Base-by-base conservation (phyloP, 2,888 invertebrate species). In the Mellilla xanthometata region DNA sequence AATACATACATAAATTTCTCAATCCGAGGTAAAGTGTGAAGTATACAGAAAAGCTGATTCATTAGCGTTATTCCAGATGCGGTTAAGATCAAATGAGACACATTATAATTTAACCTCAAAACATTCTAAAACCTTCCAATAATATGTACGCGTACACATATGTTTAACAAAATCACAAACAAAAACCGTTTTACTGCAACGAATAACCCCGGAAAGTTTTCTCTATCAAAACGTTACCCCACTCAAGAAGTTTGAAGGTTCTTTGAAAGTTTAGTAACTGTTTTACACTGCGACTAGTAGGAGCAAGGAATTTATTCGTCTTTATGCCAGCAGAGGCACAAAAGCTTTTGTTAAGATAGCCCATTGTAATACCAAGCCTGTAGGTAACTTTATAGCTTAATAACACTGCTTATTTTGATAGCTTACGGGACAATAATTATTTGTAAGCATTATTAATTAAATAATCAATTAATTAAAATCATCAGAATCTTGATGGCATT, bases 331-430 rank as follows among this genome's bases (percentile, higher is more conserved):
- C 43, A 47, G 47, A 48, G 48, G 52, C 54, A 60, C 58, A 61
- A 61, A 52, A 45, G 58, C 58, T 54, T 58, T 61, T 65, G 62
- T 65, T 42, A 26, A 19, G 29, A 36, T 28, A 29, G 30, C 26
- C 53, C 51, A 50, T 62, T 60, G 61, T 59, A 48, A 52, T 40
- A 10, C 30, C 36, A 23, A 30, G 46, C 39, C 39, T 44, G 47
- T 29, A 39, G 49, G 44, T 44, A 47, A 42, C 52, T 54, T 44
- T 30, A 44, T 22, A 50, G 42, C 52, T 43, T 46, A 38, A 42
- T 43, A 39, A 24, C 29, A 39, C 27, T 10, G 26, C 29, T 41
- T 43, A 11, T 38, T 27, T 26, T 33, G 40, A 29, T 26, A 22
- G 7, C 12, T 23, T 19, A 24, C 40, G 22, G 13, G 24, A 22